phyloP scores from a whole-genome alignment of 1,140 invertebrate species.

The Laodelphax striatellus region DNA sequence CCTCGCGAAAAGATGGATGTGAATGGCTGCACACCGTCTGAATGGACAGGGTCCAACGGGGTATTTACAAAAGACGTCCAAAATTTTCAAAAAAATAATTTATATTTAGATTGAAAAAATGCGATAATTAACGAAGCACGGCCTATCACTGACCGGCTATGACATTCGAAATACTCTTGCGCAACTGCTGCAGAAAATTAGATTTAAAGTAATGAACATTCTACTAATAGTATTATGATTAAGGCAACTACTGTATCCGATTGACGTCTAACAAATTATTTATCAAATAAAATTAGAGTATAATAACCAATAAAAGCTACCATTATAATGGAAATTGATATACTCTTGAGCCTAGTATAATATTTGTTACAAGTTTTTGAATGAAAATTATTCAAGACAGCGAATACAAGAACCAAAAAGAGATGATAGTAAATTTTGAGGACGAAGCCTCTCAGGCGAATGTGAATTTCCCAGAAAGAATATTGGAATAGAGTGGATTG shows the following conservation, averaged over 20 bases:
- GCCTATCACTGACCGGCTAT: constrained; percentile 11
- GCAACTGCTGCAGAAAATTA: constrained; percentile 16
- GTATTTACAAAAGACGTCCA: constrained; percentile 14
- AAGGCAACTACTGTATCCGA: not conserved
- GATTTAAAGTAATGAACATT: not conserved
- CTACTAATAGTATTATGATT: not conserved
- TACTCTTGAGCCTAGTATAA: not conserved
- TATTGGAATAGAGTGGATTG: not conserved
- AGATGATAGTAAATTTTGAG: not conserved
- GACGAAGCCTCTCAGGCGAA: constrained; percentile 9
- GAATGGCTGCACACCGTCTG: constrained; percentile 37
- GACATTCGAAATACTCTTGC: constrained; percentile 11
- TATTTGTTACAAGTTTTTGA: not conserved
- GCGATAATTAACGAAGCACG: constrained; percentile 6
- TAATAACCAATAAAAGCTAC: too few species aligned
- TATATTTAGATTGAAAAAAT: not conserved
- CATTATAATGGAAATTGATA: too few species aligned
- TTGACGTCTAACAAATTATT: not conserved
- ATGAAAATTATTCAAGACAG: not conserved
- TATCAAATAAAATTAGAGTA: not conserved
- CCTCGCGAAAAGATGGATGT: constrained; percentile 30
- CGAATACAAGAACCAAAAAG: not conserved
- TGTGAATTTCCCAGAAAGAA: not conserved
- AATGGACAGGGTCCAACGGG: constrained; percentile 14
- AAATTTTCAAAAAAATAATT: not conserved